phyloP scores from a whole-genome alignment of 2,888 invertebrate species.

The Hirudinaria manillensis region DNA sequence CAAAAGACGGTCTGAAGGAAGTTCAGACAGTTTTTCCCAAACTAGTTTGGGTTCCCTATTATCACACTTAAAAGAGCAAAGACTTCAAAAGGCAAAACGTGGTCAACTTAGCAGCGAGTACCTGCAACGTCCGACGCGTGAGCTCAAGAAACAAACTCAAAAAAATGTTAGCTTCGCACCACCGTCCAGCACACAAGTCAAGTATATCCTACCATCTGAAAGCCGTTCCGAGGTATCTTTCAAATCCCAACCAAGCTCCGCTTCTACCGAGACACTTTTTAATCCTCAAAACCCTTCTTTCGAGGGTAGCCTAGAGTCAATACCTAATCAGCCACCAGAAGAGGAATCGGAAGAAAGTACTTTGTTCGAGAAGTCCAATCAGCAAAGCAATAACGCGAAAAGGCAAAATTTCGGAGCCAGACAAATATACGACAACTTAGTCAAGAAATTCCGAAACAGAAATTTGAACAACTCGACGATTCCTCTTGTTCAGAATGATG shows the following conservation, averaged over 20 bases:
- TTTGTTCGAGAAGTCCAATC: not conserved
- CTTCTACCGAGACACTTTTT: too few relatives aligned
- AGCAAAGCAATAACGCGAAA: not conserved
- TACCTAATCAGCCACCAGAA: not conserved
- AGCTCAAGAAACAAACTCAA: too few relatives aligned
- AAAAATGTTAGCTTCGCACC: constrained; percentile 2
- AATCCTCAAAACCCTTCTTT: not conserved
- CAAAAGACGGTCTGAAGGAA: not conserved
- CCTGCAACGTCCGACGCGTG: not conserved
- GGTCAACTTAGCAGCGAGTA: not conserved
- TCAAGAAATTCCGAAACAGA: too few relatives aligned
- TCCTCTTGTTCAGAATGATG: too few relatives aligned
- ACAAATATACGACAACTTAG: too few relatives aligned
- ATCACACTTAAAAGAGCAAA: not conserved
- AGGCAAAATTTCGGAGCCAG: too few relatives aligned
- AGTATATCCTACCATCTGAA: not conserved
- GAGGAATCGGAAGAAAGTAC: constrained; percentile 2
- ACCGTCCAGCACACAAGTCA: not conserved
- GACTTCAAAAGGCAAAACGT: too few relatives aligned
- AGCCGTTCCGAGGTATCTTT: too few relatives aligned
- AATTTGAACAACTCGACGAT: too few relatives aligned
- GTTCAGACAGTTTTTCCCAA: not conserved
- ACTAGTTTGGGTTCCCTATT: not conserved
- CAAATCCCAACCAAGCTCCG: too few relatives aligned
- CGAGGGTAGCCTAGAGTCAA: not conserved